These are phyloP conservation scores for Hedya salicella DNA, from an alignment of 2,888 invertebrate genomes.

Conservation along the genomic window DNA sequence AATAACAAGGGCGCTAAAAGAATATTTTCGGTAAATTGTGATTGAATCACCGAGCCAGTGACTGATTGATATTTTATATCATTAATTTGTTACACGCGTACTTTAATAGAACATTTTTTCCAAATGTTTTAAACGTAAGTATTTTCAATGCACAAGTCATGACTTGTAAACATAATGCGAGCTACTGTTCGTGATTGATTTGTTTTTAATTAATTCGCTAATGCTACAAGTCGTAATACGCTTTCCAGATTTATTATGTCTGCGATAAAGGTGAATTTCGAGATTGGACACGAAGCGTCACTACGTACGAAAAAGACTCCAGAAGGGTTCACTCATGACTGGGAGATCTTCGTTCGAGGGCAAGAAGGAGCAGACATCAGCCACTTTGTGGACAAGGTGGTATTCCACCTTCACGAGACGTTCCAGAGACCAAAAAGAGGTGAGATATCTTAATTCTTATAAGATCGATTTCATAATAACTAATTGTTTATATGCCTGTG, in stretches of 20 bases:
- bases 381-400: constrained; percentile 96
- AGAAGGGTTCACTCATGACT: constrained; percentile 98
- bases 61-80: constrained; percentile 53
- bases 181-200: constrained; percentile 31
- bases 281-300: constrained; percentile 96
- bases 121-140: constrained; percentile 54
- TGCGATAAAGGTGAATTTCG: constrained; percentile 89
- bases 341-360: constrained; percentile 97
- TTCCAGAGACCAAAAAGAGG: constrained; percentile 97
- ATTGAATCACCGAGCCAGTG: constrained; percentile 57
- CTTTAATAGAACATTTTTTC: constrained; percentile 46
- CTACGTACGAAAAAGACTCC: constrained; percentile 92
- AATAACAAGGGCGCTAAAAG: constrained; percentile 85
- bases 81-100: constrained; percentile 51
- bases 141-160: constrained; percentile 29
- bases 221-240: background rate
- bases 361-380: constrained; percentile 94
- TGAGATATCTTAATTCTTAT: constrained; percentile 65
- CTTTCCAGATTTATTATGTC: constrained; percentile 69
- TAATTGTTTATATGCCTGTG: background rate
- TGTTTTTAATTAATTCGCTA: constrained; percentile 29
- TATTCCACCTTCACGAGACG: constrained; percentile 95
- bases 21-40: constrained; percentile 67
- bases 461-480: constrained; percentile 3
- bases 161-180: constrained; percentile 44